These are phyloP conservation scores for Tribolium freemani DNA, from an alignment of 2,888 invertebrate species.

Conservation along the genomic window DNA sequence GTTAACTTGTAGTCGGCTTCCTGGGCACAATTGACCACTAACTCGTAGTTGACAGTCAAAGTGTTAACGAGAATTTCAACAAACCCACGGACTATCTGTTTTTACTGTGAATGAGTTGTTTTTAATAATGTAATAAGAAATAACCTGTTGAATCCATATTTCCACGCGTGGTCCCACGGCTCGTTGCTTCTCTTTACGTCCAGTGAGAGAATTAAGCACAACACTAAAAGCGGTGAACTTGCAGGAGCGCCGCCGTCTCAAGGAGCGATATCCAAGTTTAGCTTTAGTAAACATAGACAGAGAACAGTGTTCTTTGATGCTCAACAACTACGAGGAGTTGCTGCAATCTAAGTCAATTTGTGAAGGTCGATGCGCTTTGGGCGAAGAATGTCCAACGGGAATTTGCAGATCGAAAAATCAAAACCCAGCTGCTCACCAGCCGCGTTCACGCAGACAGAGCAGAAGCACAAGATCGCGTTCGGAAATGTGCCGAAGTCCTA, in stretches of 20 bases:
- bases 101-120: neutral
- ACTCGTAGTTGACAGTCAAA: too few relatives aligned
- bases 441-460: slow-evolving; percentile 52
- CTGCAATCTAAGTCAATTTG: slow-evolving; percentile 85
- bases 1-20: too few relatives aligned
- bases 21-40: too few relatives aligned
- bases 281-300: slow-evolving; percentile 81
- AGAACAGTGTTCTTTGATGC: slow-evolving; percentile 81
- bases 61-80: too few relatives aligned
- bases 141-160: slow-evolving; percentile 24
- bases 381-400: slow-evolving; percentile 89
- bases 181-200: neutral
- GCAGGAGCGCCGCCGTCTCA: slow-evolving; percentile 86
- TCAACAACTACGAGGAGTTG: slow-evolving; percentile 88
- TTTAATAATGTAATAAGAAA: slow-evolving; percentile 2
- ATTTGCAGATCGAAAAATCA: slow-evolving; percentile 69
- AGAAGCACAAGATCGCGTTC: slow-evolving; percentile 59
- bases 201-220: neutral
- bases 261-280: slow-evolving; percentile 87
- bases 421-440: slow-evolving; percentile 39
- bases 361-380: slow-evolving; percentile 88
- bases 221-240: neutral
- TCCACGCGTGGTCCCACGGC: neutral
- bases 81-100: neutral
- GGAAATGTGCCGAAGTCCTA: slow-evolving; percentile 65